Percentiles rank a stretch among this genome's conserved stretches.
phyloP scores from a whole-genome alignment of 2,888 invertebrate genomes.

The Drosophila algonquin region DNA sequence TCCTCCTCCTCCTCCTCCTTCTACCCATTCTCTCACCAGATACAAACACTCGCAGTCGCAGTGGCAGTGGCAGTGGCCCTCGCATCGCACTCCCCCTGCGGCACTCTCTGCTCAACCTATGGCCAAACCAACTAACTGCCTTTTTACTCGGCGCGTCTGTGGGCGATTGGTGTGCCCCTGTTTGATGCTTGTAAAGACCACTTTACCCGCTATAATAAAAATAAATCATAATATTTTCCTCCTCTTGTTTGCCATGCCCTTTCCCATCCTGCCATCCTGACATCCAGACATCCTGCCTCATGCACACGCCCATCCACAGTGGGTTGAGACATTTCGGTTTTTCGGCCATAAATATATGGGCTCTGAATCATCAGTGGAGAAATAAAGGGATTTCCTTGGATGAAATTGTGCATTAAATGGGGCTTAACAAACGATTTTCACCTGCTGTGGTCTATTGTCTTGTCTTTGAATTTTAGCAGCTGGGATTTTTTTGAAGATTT shows the following conservation, averaged over 20 bases:
- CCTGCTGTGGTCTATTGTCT: not conserved
- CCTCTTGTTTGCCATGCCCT: conserved; percentile 46
- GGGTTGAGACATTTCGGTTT: conserved; percentile 2
- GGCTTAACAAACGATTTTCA: not conserved
- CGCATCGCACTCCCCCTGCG: not conserved
- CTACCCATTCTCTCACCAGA: not conserved
- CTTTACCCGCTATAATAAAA: conserved; percentile 83
- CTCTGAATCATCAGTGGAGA: not conserved
- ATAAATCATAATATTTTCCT: conserved; percentile 83
- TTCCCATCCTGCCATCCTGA: conserved; percentile 9
- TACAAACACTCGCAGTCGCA: conserved; percentile 5
- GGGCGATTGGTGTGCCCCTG: conserved; percentile 61
- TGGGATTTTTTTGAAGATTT: not conserved
- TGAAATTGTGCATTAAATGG: not conserved
- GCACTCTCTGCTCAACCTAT: conserved; percentile 31
- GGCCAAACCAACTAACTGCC: conserved; percentile 75
- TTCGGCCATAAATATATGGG: not conserved
- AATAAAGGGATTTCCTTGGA: not conserved
- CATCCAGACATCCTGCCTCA: not conserved
- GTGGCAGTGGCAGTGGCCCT: not conserved
- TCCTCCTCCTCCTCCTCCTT: conserved; percentile 1
- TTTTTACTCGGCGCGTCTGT: conserved; percentile 66
- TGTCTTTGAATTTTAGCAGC: not conserved
- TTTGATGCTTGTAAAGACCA: conserved; percentile 82
- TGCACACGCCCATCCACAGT: conserved; percentile 26